Evolutionary conservation across 1,140 invertebrate species (phyloP).

Genomic region (Charaxes varanes): DNA sequence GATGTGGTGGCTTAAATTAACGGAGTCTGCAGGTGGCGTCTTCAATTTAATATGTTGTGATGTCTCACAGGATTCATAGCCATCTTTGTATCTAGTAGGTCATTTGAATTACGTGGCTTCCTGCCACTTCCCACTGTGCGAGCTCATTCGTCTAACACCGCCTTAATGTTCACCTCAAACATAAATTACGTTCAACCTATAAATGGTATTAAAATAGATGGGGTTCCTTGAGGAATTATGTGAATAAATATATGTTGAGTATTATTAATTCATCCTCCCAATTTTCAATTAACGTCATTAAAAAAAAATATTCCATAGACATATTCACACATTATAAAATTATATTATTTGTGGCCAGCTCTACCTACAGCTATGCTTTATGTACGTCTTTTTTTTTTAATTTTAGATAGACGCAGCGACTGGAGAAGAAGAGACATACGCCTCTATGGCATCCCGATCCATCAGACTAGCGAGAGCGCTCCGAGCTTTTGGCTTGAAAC

Average conservation of each 20-base stretch:
- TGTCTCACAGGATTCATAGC: not conserved
- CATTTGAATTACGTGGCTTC: conserved; percentile 21
- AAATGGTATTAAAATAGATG: no score
- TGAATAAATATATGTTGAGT: no score
- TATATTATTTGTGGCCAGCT: no score
- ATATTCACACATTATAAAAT: no score
- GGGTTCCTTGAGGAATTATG: no score
- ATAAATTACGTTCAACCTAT: not conserved
- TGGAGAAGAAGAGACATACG: conserved; percentile 12
- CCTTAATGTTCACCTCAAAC: conserved; percentile 12
- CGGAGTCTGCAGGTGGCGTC: not conserved
- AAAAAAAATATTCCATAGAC: no score
- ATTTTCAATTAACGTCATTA: no score
- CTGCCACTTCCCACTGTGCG: conserved; percentile 12
- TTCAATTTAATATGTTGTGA: conserved; percentile 2
- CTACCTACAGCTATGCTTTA: no score
- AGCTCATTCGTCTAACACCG: conserved; percentile 8
- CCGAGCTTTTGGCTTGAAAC: conserved; percentile 15
- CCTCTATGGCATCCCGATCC: conserved; percentile 7
- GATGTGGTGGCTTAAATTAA: no score
- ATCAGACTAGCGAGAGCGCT: conserved; percentile 7
- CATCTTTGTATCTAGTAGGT: conserved; percentile 10
- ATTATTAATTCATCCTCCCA: no score
- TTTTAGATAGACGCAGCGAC: conserved; percentile 15
- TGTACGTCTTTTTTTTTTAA: not conserved